Percentiles rank a stretch among this genome's conserved stretches.
Evolutionary conservation across 2,888 invertebrate species (phyloP).

Genomic region (Sphaerophoria rueppellii): DNA sequence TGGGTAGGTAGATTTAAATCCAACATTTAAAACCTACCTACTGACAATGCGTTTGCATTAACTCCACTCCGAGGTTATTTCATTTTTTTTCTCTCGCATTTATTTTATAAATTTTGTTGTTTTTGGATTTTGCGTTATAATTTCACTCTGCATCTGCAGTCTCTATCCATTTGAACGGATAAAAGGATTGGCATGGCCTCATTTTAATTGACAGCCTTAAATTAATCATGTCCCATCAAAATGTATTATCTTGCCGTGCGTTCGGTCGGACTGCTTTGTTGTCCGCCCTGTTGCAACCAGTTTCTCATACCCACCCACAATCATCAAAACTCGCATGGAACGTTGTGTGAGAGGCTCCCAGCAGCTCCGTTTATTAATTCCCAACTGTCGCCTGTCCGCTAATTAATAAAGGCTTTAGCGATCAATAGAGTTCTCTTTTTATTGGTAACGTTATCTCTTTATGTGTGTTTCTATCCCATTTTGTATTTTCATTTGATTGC

Average conservation of each 20-base stretch:
- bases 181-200: slow-evolving; percentile 68
- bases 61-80: slow-evolving; percentile 46
- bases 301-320: slow-evolving; percentile 13
- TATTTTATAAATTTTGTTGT: slow-evolving; percentile 21
- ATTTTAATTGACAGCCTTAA: slow-evolving; percentile 69
- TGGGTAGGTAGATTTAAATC: slow-evolving; percentile 28
- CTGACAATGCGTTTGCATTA: slow-evolving; percentile 52
- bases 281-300: slow-evolving; percentile 28
- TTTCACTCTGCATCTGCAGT: slow-evolving; percentile 35
- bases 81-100: background rate
- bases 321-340: slow-evolving; percentile 36
- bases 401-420: slow-evolving; percentile 72
- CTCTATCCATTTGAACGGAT: slow-evolving; percentile 53
- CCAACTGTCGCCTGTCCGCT: slow-evolving; percentile 63
- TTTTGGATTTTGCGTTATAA: background rate
- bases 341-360: background rate
- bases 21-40: slow-evolving; percentile 39
- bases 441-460: background rate
- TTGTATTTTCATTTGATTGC: background rate
- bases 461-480: background rate
- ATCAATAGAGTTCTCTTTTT: slow-evolving; percentile 53
- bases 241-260: slow-evolving; percentile 57
- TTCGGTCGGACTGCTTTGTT: slow-evolving; percentile 26
- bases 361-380: slow-evolving; percentile 59
- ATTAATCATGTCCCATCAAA: slow-evolving; percentile 71